These are phyloP conservation scores for Drosophila lowei DNA, from an alignment of 1,140 invertebrate species.

Conservation along the genomic window DNA sequence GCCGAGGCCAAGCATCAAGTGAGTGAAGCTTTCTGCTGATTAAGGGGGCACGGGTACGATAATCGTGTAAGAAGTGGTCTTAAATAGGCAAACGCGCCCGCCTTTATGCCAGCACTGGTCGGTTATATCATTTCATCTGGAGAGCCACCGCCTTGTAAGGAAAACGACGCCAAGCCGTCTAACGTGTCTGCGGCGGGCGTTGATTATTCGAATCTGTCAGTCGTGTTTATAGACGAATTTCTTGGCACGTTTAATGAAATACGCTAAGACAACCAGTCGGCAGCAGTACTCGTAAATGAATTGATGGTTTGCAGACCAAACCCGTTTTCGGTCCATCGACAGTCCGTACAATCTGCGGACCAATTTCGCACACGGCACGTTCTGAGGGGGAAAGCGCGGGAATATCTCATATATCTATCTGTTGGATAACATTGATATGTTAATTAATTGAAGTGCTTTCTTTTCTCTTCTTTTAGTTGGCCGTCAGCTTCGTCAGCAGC, in stretches of 20 bases:
- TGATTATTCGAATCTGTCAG: conserved; percentile 35
- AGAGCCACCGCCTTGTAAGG: conserved; percentile 24
- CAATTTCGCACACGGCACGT: conserved; percentile 7
- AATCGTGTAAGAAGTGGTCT: no score
- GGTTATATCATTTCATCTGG: conserved; percentile 15
- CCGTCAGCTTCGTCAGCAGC: conserved; percentile 55
- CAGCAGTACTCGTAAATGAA: neutral
- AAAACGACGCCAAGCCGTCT: conserved; percentile 55
- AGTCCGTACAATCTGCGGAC: conserved; percentile 11
- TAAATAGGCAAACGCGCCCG: no score
- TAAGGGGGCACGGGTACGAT: neutral
- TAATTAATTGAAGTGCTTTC: conserved; percentile 41
- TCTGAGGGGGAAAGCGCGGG: conserved; percentile 22
- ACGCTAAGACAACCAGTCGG: conserved; percentile 24
- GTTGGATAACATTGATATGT: conserved; percentile 32
- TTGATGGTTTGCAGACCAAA: conserved; percentile 15
- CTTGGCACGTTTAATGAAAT: conserved; percentile 44
- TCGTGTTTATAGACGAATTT: conserved; percentile 40
- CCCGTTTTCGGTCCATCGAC: conserved; percentile 27
- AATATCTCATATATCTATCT: neutral
- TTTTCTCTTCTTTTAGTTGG: conserved; percentile 35
- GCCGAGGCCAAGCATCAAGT: conserved; percentile 43
- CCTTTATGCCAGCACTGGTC: neutral
- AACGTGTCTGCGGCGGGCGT: conserved; percentile 35
- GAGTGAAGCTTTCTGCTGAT: conserved; percentile 1